Percentiles rank a stretch among this genome's conserved stretches.
Evolutionary conservation across 2,888 invertebrate genomes (phyloP).

Genomic region (Habrosyne pyritoides): DNA sequence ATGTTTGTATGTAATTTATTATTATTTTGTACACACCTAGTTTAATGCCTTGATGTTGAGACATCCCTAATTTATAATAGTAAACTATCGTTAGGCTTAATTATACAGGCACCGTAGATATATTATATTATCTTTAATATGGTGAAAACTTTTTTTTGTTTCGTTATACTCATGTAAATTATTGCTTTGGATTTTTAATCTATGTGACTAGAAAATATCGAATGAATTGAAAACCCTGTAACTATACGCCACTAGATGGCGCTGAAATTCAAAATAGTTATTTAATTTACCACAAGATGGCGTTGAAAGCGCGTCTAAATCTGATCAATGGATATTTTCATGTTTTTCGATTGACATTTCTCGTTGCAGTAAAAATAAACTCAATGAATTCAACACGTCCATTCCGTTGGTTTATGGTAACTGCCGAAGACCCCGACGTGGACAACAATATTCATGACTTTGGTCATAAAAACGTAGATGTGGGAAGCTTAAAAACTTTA

Average conservation of each 20-base stretch:
- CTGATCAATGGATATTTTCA: background rate
- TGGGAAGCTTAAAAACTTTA: conserved; percentile 67
- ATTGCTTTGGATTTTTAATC: no score
- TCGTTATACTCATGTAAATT: no score
- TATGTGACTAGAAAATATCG: no score
- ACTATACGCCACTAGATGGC: background rate
- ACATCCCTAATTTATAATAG: no score
- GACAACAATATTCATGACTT: conserved; percentile 53
- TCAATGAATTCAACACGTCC: conserved; percentile 44
- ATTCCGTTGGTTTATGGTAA: conserved; percentile 76
- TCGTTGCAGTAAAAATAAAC: conserved; percentile 53
- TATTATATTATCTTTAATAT: no score
- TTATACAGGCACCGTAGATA: no score
- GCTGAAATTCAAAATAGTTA: background rate
- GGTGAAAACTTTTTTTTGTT: no score
- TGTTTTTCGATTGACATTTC: background rate
- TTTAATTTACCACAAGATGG: background rate
- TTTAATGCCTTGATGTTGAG: no score
- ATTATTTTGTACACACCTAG: no score
- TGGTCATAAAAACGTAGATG: conserved; percentile 45
- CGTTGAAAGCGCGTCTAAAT: background rate
- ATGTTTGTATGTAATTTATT: conserved; percentile 62
- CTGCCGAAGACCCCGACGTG: conserved; percentile 68
- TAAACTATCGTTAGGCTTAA: no score
- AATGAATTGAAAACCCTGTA: background rate